A percentile compares a stretch with the other conserved stretches of the same genome.
Conservation (phyloP, 2,113 vertebrate species). For the Poeciliopsis prolifica region DNA sequence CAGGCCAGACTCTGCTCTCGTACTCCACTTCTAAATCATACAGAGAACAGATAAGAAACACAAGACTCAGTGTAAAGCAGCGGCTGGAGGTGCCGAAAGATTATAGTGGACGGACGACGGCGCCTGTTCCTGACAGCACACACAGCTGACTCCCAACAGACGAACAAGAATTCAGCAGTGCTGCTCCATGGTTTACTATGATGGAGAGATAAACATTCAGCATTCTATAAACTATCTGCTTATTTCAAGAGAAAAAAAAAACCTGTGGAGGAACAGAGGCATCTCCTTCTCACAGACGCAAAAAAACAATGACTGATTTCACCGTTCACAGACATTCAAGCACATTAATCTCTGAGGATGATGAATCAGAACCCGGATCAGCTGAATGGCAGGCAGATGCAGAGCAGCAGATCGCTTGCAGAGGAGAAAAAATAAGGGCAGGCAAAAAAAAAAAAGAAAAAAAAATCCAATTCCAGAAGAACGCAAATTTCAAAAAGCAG, state of each 20-base stretch:
- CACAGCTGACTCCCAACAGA: conserved; percentile 48
- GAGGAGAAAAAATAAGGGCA: conserved; percentile 39
- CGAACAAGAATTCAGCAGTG: conserved; percentile 34
- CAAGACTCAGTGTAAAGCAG: conserved; percentile 33
- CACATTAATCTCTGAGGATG: conserved; percentile 21
- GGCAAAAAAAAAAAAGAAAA: conserved; percentile 5
- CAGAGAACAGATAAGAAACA: conserved; percentile 24
- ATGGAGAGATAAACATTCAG: too few species aligned
- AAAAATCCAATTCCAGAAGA: conserved; percentile 58
- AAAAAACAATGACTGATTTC: background rate
- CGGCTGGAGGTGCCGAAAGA: conserved; percentile 11
- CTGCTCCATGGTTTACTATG: background rate
- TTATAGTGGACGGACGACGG: background rate
- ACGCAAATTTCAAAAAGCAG: conserved; percentile 60
- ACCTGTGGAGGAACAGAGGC: conserved; percentile 12
- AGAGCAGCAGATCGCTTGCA: conserved; percentile 33
- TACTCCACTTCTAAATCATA: conserved; percentile 38
- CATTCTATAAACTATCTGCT: conserved; percentile 28
- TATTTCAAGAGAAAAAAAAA: conserved; percentile 7
- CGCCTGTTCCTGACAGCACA: conserved; percentile 29
- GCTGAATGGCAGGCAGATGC: conserved; percentile 48
- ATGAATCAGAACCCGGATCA: conserved; percentile 37
- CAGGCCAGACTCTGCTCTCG: conserved; percentile 46
- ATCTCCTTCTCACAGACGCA: background rate
- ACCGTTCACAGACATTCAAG: background rate